Evolutionary conservation across 2,113 vertebrate genomes (phyloP), one percentile per base, ranked within the genome.

Genomic region (Gadus chalcogrammus): DNA sequence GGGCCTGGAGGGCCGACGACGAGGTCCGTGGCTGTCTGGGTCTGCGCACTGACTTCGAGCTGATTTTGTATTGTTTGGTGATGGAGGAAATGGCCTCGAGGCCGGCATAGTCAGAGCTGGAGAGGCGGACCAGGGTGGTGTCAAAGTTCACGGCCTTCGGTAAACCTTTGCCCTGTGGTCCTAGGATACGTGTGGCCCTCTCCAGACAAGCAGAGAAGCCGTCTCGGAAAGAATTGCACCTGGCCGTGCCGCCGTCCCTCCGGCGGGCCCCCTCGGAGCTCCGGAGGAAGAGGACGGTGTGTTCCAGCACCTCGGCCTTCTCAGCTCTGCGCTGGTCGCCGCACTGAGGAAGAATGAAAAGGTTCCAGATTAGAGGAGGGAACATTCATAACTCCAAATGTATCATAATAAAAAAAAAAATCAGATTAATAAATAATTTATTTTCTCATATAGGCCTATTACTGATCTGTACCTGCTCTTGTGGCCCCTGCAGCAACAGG

Each of bases 271-370:
- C 16, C 18, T 27, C 56, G 5, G 64, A 75, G 58, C 53, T 76
- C 70, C 86, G 85, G 64, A 91, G 79, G 70, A 90, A 90, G 60
- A 81, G 71, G 20, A 91, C 88, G 0, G 94, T 91, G 66, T 91
- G 88, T 80, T 94, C 94, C 68, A 95, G 83, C 3, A 95, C 94
- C 84, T 95, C 94, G 0, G 93, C 93, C 69, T 95, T 94, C 82
- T 94, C 93, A 84, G 92, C 81, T 72, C 92, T 90, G 73, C 86
- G 91, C 72, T 91, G 92, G 79, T 77, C 53, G 84, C 84, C 65
- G 77, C 88, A 93, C 94, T 82, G 16, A 68, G 61, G 66, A 77
- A 61, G 42, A 64, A 7, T 31, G 64, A 7, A 9, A 48, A 48
- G 2, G 42, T 48, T 48, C 42, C 8, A 24, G 18, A 59, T 69